These are phyloP conservation scores for Pteria penguin DNA, from an alignment of 2,888 invertebrate genomes.

Conservation along the genomic window DNA sequence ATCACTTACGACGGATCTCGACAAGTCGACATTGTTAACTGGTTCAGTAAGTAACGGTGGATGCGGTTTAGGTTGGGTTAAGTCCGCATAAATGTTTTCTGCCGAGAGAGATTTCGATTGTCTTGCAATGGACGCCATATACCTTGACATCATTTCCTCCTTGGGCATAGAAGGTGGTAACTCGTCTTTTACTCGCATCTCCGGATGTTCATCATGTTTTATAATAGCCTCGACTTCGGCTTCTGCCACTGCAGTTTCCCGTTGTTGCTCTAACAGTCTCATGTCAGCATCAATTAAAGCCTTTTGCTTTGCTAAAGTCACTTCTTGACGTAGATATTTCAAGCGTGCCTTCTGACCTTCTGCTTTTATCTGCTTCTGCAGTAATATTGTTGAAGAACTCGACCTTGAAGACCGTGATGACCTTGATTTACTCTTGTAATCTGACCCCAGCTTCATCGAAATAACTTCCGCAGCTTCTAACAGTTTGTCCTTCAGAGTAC, in stretches of 20 bases:
- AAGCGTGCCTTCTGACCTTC: neutral
- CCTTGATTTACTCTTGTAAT: neutral
- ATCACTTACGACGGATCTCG: conserved; percentile 1
- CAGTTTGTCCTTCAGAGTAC: neutral
- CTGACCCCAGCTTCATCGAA: neutral
- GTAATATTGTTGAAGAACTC: neutral
- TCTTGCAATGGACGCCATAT: neutral
- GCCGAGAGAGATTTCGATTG: neutral
- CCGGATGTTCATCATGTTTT: neutral
- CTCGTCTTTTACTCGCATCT: neutral
- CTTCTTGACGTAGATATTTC: neutral
- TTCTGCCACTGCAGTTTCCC: conserved; percentile 15
- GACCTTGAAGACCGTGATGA: neutral
- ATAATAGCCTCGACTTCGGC: conserved; percentile 20
- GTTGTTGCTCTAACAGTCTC: conserved; percentile 13
- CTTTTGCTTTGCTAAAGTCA: neutral
- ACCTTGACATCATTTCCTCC: conserved; percentile 1
- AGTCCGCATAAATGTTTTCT: neutral
- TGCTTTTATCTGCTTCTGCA: neutral
- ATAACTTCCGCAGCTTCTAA: neutral
- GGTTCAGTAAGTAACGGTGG: neutral
- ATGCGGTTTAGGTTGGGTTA: neutral
- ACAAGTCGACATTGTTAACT: neutral
- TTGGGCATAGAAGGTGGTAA: neutral
- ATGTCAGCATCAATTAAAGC: conserved; percentile 26